Evolutionary conservation across 2,113 vertebrate species (phyloP), one percentile per base, ranked within the genome.

Genomic region (Odobenus rosmarus): DNA sequence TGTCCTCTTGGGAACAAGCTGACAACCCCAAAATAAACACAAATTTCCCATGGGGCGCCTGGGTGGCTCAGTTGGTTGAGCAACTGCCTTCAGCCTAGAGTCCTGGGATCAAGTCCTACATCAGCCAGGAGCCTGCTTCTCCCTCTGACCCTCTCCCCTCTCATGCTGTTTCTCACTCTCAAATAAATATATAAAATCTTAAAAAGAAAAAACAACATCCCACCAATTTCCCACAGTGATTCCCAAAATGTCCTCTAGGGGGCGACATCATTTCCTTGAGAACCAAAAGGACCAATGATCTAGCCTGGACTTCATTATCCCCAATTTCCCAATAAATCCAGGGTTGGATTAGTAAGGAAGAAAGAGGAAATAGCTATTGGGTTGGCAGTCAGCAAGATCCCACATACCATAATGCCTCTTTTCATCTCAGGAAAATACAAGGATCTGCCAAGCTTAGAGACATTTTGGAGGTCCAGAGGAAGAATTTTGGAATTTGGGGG

Each of bases 161-260:
- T 46, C 46, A 46, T 46, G 46, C 46, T 46, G 46, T 46, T 46
- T 46, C 46, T 46, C 46, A 46, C 46, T 1, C 46, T 46, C 46
- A 46, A 46, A 46, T 46, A 46, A 46, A 46, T 46, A 46, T 46
- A 46, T 46, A 46, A 46, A 46, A 46, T 46, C 46, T 46, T 46
- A 46, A 46, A 46, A 46, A 46, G 7, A 46, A 46, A 46, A 46
- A 46, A 46, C 46, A 46, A 46, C 7, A 46, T 7, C 46, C 7
- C 36, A 69, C 67, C 61, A 84, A 93, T 67, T 96, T 92, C 49
- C 46, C 49, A 81, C 26, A 18, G 5, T 79, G 82, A 72, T 95
- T 95, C 82, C 59, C 24, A 42, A 62, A 86, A 62, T 69, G 3
- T 55, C 89, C 97, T 79, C 77, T 42, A 96, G 97, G 93, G 96